Conservation (phyloP, 2,888 invertebrate species). For the Rhagophthalmus giganteus region DNA sequence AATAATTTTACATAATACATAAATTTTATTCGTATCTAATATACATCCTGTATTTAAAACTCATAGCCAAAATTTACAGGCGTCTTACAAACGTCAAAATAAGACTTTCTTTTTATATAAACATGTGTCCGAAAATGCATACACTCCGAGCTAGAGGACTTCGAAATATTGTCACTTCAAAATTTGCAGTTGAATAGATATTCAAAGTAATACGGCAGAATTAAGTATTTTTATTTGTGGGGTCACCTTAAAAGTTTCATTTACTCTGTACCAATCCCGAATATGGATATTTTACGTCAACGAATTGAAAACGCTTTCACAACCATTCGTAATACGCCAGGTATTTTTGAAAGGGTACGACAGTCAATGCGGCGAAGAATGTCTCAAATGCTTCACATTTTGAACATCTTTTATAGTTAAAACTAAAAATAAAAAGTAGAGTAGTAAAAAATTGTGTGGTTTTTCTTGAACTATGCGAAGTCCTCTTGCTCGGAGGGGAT, state of each 20-base stretch:
- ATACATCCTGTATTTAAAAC: neutral
- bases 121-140: neutral
- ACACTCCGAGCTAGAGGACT: neutral
- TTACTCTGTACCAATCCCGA: neutral
- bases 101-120: neutral
- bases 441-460: neutral
- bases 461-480: neutral
- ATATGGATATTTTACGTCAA: conserved; percentile 1
- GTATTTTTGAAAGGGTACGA: conserved; percentile 6
- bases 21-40: no score
- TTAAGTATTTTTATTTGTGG: conserved; percentile 6
- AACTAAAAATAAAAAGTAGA: neutral
- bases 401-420: conserved; percentile 3
- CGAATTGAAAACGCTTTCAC: conserved; percentile 2
- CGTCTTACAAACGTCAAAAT: neutral
- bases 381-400: conserved; percentile 1
- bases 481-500: neutral
- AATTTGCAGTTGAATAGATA: neutral
- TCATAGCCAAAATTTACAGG: neutral
- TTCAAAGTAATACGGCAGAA: neutral
- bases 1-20: no score
- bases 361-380: conserved; percentile 6
- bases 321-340: conserved; percentile 1
- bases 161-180: neutral
- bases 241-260: neutral